phyloP scores from a whole-genome alignment of 2,888 invertebrate species.

The Polymixis flavicincta region DNA sequence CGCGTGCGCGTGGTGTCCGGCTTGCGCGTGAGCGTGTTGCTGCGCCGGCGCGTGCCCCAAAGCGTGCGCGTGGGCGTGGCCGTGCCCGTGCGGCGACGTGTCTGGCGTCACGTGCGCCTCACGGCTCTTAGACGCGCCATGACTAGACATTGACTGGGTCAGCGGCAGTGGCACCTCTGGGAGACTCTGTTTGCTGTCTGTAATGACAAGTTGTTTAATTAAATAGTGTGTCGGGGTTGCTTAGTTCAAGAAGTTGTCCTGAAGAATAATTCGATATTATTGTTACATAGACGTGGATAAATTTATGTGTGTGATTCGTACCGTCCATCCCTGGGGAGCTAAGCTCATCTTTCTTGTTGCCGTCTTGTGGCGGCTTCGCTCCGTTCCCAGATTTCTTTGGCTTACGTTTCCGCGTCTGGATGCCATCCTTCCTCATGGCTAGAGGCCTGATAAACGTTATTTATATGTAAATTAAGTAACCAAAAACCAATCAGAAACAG shows the following conservation, averaged over 20 bases:
- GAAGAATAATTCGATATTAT: background rate
- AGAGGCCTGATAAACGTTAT: slow-evolving; percentile 91
- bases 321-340: slow-evolving; percentile 86
- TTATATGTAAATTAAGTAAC: background rate
- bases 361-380: slow-evolving; percentile 82
- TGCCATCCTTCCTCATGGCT: slow-evolving; percentile 99
- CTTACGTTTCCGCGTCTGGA: slow-evolving; percentile 98
- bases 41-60: slow-evolving; percentile 78
- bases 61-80: slow-evolving; percentile 57
- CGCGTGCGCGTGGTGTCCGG: slow-evolving; percentile 81
- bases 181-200: slow-evolving; percentile 86
- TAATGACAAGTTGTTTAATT: slow-evolving; percentile 8
- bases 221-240: background rate
- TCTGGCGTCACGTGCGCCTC: slow-evolving; percentile 87
- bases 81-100: slow-evolving; percentile 73
- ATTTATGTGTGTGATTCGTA: slow-evolving; percentile 57
- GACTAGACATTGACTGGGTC: slow-evolving; percentile 75
- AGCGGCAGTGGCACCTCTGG: slow-evolving; percentile 86
- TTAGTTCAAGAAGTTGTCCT: background rate
- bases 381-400: slow-evolving; percentile 94
- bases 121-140: slow-evolving; percentile 59
- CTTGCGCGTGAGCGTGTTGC: slow-evolving; percentile 72
- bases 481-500: background rate
- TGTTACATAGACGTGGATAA: background rate
- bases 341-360: slow-evolving; percentile 85